These are phyloP conservation scores for Pachycephala philippinensis DNA, from an alignment of 2,113 vertebrate genomes.

Conservation along the genomic window DNA sequence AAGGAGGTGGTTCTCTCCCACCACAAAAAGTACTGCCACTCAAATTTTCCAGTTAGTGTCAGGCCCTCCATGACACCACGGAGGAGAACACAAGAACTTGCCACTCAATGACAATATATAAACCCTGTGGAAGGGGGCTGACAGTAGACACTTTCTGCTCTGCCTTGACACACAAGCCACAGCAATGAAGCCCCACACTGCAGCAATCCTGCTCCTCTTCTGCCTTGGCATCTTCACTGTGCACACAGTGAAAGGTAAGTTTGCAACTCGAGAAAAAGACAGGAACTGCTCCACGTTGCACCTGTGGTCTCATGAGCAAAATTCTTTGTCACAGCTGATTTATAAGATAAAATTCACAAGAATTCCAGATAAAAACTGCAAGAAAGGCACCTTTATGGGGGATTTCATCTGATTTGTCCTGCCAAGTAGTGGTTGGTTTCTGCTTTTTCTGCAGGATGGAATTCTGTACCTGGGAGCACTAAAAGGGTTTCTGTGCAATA, in stretches of 20 bases:
- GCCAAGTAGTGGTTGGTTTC: background rate
- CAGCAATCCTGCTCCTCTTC: background rate
- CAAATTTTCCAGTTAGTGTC: too few relatives aligned
- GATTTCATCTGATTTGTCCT: background rate
- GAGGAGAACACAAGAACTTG: background rate
- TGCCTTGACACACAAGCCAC: background rate
- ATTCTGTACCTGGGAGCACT: background rate
- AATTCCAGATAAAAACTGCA: background rate
- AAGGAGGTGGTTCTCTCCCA: too few relatives aligned
- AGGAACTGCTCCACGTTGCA: background rate
- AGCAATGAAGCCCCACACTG: background rate
- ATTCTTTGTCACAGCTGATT: background rate
- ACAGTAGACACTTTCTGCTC: background rate
- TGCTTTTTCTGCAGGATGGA: background rate
- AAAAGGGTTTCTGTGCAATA: background rate
- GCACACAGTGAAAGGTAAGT: background rate
- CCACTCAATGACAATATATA: background rate
- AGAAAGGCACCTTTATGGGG: background rate
- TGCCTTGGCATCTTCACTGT: background rate
- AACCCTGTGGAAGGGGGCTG: background rate
- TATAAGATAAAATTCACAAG: background rate
- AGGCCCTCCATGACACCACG: too few relatives aligned
- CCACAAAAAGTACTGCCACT: too few relatives aligned
- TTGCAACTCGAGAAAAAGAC: background rate
- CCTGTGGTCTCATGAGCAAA: background rate